A percentile compares a stretch with the other conserved stretches of the same genome.
These are phyloP conservation scores for Trissolcus basalis DNA, from an alignment of 1,140 invertebrate genomes.

Conservation along the genomic window DNA sequence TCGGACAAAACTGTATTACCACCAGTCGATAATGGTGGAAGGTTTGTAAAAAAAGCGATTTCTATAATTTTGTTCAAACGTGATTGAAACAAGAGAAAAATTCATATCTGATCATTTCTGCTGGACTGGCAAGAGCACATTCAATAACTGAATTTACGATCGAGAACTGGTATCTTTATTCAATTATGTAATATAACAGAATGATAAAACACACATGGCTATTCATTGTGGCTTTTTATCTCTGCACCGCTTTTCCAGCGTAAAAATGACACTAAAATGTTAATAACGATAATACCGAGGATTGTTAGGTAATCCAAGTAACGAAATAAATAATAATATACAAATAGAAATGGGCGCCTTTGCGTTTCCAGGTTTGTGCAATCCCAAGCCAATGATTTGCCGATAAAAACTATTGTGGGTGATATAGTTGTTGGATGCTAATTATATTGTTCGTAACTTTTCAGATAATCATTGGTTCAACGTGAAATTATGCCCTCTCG, in stretches of 20 bases:
- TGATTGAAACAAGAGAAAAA: no score
- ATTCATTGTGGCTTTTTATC: constrained; percentile 20
- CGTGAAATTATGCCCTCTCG: no score
- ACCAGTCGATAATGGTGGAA: no score
- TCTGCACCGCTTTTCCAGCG: background rate
- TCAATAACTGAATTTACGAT: constrained; percentile 3
- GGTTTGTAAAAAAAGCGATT: no score
- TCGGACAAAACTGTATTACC: no score
- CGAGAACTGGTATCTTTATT: background rate
- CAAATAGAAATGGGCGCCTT: background rate
- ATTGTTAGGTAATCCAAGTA: constrained; percentile 11
- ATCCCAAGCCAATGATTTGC: constrained; percentile 7
- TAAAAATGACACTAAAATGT: constrained; percentile 21
- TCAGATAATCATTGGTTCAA: background rate
- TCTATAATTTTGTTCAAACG: no score
- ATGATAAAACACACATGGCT: constrained; percentile 24
- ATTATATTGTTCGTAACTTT: constrained; percentile 22
- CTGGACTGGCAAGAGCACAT: no score
- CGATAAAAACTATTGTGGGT: constrained; percentile 2
- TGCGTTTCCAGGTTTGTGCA: constrained; percentile 4
- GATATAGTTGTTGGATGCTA: constrained; percentile 19
- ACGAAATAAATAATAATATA: constrained; percentile 25
- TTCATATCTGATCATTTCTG: no score
- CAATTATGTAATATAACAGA: constrained; percentile 11
- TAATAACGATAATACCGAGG: constrained; percentile 22